phyloP scores from a whole-genome alignment of 2,113 vertebrate genomes.

The Brachirus orientalis region DNA sequence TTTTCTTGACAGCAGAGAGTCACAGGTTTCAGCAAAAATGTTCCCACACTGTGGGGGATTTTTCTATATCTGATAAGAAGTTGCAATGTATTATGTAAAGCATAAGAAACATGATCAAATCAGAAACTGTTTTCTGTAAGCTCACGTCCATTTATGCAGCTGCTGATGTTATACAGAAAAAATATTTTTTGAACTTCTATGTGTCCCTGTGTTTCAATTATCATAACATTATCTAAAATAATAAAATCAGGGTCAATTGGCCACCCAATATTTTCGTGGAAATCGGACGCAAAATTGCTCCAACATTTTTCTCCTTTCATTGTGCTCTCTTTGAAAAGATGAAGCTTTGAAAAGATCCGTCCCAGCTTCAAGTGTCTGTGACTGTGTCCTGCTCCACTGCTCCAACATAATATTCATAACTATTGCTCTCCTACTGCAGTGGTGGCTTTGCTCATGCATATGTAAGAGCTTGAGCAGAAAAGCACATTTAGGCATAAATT shows the following conservation, averaged over 20 bases:
- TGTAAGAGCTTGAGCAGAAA: conserved; percentile 33
- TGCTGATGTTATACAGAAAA: background rate
- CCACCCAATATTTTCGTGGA: too few species aligned
- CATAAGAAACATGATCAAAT: background rate
- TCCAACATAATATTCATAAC: conserved; percentile 50
- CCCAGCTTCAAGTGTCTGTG: conserved; percentile 15
- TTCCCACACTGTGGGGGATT: background rate
- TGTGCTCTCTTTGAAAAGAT: too few species aligned
- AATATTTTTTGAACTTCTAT: background rate
- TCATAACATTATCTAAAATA: background rate
- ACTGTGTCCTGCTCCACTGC: background rate
- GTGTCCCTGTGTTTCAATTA: background rate
- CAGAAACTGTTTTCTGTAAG: background rate
- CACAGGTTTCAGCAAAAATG: conserved; percentile 1
- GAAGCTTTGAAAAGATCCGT: background rate
- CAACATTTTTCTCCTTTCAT: too few species aligned
- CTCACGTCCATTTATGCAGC: background rate
- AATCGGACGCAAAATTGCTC: too few species aligned
- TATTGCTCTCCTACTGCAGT: conserved; percentile 13
- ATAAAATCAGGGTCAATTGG: too few species aligned
- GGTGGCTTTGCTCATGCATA: conserved; percentile 44
- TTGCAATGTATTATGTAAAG: background rate
- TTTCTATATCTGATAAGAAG: conserved; percentile 6
- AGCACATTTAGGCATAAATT: too few species aligned
- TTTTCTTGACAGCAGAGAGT: background rate